These are phyloP conservation scores for Lophochroa leadbeateri DNA, from an alignment of 2,113 vertebrate genomes.

Conservation along the genomic window DNA sequence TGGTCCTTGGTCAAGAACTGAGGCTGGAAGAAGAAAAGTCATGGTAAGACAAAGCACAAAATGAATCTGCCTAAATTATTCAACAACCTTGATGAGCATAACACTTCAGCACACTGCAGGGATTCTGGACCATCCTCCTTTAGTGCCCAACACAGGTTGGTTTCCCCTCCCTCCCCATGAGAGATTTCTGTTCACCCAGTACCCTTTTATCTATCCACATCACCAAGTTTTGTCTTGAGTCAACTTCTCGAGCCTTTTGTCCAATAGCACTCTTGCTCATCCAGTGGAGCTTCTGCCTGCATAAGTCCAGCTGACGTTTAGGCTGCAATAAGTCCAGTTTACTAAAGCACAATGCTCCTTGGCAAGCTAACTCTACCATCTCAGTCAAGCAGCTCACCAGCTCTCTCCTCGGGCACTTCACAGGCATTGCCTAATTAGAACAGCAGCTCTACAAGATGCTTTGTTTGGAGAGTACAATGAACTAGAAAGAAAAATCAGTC, in stretches of 20 bases:
- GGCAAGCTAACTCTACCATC: neutral
- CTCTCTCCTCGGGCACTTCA: neutral
- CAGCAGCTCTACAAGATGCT: accelerated
- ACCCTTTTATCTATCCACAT: neutral
- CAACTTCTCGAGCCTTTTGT: neutral
- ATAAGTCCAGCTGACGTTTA: accelerated
- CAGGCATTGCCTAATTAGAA: neutral
- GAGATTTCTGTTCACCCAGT: neutral
- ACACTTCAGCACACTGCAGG: neutral
- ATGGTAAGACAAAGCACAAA: accelerated
- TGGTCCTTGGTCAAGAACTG: neutral
- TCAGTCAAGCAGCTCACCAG: accelerated
- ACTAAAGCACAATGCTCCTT: neutral
- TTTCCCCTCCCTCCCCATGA: accelerated
- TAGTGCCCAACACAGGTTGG: accelerated
- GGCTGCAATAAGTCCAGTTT: neutral
- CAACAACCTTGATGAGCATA: neutral
- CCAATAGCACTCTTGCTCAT: neutral
- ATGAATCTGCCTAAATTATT: neutral
- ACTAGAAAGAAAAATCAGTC: neutral
- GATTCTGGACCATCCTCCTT: neutral
- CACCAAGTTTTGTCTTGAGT: neutral
- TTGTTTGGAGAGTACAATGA: neutral
- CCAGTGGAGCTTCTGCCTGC: neutral
- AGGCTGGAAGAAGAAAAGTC: neutral